phyloP scores from a whole-genome alignment of 2,113 vertebrate genomes.

The Paramisgurnus dabryanus region DNA sequence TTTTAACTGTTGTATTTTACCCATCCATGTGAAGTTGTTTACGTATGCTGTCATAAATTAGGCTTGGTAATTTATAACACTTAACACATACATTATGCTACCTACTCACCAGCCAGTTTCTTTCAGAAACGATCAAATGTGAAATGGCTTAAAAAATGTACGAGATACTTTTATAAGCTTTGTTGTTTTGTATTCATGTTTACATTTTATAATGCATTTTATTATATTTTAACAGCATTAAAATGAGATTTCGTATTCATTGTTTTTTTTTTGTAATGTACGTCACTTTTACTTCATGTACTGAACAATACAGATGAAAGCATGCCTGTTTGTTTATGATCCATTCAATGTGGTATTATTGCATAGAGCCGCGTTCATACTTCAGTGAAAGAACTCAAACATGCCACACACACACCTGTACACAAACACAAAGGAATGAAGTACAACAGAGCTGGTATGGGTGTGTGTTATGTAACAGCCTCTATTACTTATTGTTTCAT shows the following conservation, averaged over 20 bases:
- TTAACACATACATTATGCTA: background rate
- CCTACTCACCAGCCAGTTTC: background rate
- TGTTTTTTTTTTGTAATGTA: background rate
- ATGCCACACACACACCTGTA: conserved; percentile 45
- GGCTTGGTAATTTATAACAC: background rate
- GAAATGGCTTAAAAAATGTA: background rate
- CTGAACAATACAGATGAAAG: conserved; percentile 2
- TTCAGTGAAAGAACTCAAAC: conserved; percentile 4
- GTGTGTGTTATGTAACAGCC: conserved; percentile 32
- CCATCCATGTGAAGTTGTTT: background rate
- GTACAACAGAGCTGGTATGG: conserved; percentile 4
- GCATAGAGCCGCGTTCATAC: background rate
- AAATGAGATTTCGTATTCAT: background rate
- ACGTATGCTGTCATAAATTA: background rate
- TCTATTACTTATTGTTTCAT: conserved; percentile 17
- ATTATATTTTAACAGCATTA: conserved; percentile 6
- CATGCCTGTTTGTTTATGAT: conserved; percentile 1
- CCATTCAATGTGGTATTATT: background rate
- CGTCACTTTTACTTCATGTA: background rate
- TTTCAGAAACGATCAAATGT: background rate
- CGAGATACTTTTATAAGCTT: background rate
- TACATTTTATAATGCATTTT: background rate
- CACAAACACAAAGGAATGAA: conserved; percentile 16
- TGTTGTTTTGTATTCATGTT: background rate
- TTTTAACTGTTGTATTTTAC: background rate